Evolutionary conservation across 2,888 invertebrate genomes (phyloP).

Genomic region (Cheilosia variabilis): DNA sequence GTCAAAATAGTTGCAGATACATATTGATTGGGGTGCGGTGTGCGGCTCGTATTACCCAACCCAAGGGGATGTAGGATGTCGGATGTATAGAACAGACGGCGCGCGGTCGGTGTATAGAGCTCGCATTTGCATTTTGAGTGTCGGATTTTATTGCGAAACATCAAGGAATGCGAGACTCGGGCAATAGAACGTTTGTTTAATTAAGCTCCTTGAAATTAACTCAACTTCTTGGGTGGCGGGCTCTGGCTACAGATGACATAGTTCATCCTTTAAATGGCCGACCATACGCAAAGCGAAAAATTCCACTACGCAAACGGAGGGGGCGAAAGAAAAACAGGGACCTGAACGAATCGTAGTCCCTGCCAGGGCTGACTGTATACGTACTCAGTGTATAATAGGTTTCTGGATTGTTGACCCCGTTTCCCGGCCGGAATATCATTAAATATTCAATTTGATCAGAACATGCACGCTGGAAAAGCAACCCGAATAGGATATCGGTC

Average conservation of each 20-base stretch:
- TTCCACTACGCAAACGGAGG: slow-evolving; percentile 14
- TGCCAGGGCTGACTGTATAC: background rate
- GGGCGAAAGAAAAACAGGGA: slow-evolving; percentile 5
- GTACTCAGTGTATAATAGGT: slow-evolving; percentile 55
- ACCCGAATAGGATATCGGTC: slow-evolving; percentile 14
- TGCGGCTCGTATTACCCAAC: background rate
- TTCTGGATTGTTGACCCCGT: slow-evolving; percentile 68
- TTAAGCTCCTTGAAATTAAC: slow-evolving; percentile 40
- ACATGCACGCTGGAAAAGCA: slow-evolving; percentile 4
- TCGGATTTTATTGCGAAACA: slow-evolving; percentile 6
- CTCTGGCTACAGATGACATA: background rate
- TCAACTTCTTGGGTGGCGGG: slow-evolving; percentile 3
- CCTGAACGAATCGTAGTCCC: slow-evolving; percentile 37
- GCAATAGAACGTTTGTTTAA: slow-evolving; percentile 29
- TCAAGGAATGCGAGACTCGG: background rate
- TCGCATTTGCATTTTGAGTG: slow-evolving; percentile 49
- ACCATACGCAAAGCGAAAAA: background rate
- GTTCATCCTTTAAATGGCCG: slow-evolving; percentile 12
- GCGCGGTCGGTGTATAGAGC: background rate
- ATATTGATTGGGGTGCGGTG: slow-evolving; percentile 42
- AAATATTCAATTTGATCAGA: slow-evolving; percentile 65
- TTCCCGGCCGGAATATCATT: slow-evolving; percentile 60
- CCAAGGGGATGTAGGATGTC: background rate
- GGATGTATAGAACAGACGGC: slow-evolving; percentile 11
- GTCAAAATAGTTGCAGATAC: slow-evolving; percentile 68